These are phyloP conservation scores for Drosophila meridionalis DNA, from an alignment of 2,888 invertebrate genomes.

Conservation along the genomic window DNA sequence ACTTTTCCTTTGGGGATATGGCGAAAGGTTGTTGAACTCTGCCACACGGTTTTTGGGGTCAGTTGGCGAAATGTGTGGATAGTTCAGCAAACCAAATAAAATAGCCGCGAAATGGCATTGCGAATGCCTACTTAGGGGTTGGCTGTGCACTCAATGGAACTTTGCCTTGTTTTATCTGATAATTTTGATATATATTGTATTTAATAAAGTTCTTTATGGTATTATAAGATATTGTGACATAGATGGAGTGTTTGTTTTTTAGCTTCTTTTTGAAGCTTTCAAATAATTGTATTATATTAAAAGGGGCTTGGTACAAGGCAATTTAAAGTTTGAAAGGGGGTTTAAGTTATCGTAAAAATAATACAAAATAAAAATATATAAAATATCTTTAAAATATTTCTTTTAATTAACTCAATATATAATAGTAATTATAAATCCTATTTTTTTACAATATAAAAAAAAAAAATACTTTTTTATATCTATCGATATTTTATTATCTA, in stretches of 20 bases:
- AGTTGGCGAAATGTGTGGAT: conserved; percentile 47
- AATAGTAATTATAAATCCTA: too few species aligned
- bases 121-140: conserved; percentile 39
- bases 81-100: conserved; percentile 35
- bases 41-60: conserved; percentile 38
- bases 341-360: too few species aligned
- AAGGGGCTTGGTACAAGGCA: background rate
- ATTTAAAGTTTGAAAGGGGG: too few species aligned
- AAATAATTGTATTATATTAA: background rate
- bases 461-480: background rate
- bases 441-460: too few species aligned
- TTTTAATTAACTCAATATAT: background rate
- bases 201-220: background rate
- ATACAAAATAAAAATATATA: background rate
- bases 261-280: background rate
- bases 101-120: conserved; percentile 33
- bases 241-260: background rate
- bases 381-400: background rate
- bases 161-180: background rate
- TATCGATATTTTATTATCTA: background rate
- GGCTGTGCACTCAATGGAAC: conserved; percentile 2
- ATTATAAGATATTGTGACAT: background rate
- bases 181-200: background rate
- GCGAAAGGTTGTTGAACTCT: conserved; percentile 67
- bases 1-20: conserved; percentile 61